phyloP scores from a whole-genome alignment of 2,888 invertebrate species.

The Alentia gelatinosa region DNA sequence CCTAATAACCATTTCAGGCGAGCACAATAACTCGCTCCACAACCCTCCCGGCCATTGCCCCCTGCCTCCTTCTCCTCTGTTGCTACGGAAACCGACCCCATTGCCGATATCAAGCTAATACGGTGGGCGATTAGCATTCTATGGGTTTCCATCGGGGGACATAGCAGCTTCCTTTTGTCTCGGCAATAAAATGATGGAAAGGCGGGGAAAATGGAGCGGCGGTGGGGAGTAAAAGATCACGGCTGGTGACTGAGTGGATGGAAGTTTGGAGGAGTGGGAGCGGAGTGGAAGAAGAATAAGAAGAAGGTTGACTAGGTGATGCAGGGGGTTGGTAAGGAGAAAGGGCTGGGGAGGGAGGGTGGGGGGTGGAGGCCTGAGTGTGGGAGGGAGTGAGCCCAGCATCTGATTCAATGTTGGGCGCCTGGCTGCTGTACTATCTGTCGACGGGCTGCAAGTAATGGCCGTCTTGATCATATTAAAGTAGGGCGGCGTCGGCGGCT shows the following conservation, averaged over 20 bases:
- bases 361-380: background rate
- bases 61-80: background rate
- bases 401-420: background rate
- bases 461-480: conserved; percentile 22
- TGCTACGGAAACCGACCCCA: conserved; percentile 41
- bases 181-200: conserved; percentile 22
- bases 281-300: too few relatives aligned
- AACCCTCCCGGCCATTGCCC: background rate
- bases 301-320: background rate
- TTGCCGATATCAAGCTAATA: conserved; percentile 45
- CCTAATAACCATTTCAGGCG: conserved; percentile 42
- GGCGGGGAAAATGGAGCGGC: background rate
- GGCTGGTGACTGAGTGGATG: background rate
- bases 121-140: conserved; percentile 30
- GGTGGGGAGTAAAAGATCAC: background rate
- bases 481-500: background rate
- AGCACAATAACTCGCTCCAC: conserved; percentile 33
- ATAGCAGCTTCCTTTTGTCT: conserved; percentile 31
- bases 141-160: conserved; percentile 32
- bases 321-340: background rate
- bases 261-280: background rate
- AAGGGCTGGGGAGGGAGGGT: background rate
- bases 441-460: background rate
- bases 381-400: too few relatives aligned
- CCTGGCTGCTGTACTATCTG: background rate